Evolutionary conservation across 1,140 invertebrate genomes (phyloP), one percentile per base, ranked within the genome.

Genomic region (Ceratina australensis): DNA sequence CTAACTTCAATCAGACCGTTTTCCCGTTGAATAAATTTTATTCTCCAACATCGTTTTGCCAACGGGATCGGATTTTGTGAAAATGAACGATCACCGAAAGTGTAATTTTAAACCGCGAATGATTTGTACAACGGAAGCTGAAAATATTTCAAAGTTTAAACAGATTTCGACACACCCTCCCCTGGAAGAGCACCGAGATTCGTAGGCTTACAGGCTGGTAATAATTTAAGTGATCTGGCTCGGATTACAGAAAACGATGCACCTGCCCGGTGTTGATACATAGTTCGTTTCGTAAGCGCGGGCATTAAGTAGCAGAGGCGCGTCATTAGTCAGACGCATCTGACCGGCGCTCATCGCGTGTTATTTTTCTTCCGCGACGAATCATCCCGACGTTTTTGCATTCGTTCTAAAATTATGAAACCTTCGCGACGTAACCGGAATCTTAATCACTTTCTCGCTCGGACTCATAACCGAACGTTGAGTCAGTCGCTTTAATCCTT

Each of bases 291-390:
- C 67, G 66, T 24, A 83, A 83, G n/a, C 49, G 22, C 56, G n/a
- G 28, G 20, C 54, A 81, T 60, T 76, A 84, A 84, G 83, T 85
- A 81, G 82, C 16, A 33, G 20, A 61, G 78, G 56, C 61, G 74
- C 71, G 72, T 65, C 76, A 85, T 84, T 85, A 84, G 83, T 85
- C 82, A 84, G 83, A 84, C 83, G 5, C 50, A 20, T 18, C 47
- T 63, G 66, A 77, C 66, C n/a, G 52, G 15, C 49, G 22, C 28
- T 63, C 60, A 15, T 16, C 15, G 18, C 26, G 60, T 67, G 71
- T 71, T 81, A 78, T 81, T 84, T 81, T 85, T 81, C 82, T 85
- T 79, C 59, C 54, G n/a, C 33, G 80, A 72, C 76, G 73, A 76
- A 65, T 84, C 75, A 84, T 84, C 79, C 68, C 57, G 67, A 64